Conservation (phyloP, 2,888 invertebrate species). For the Agrochola litura region DNA sequence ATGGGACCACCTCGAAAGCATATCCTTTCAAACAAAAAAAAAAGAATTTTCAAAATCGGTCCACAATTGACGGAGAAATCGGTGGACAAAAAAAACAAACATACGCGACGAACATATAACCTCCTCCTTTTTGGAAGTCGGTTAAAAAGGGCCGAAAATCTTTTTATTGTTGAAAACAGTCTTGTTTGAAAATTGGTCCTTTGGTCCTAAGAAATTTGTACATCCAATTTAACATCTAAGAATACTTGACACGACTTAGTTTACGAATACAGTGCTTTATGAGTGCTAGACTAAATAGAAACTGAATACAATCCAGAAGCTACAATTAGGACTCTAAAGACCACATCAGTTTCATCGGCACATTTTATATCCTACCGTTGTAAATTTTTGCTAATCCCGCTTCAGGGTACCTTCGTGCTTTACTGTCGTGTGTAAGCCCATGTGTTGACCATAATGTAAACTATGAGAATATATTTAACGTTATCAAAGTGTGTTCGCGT, state of each 20-base stretch:
- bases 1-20: no score
- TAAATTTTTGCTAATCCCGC: neutral
- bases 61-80: no score
- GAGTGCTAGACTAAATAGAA: neutral
- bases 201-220: neutral
- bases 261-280: neutral
- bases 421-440: slow-evolving; percentile 16
- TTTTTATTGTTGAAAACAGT: neutral
- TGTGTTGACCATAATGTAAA: slow-evolving; percentile 34
- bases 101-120: no score
- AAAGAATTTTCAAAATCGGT: no score
- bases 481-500: slow-evolving; percentile 53
- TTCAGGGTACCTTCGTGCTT: neutral
- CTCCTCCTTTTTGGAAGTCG: no score
- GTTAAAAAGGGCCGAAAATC: neutral
- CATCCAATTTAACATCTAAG: neutral
- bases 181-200: neutral
- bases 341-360: neutral
- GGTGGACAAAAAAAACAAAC: no score
- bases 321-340: neutral
- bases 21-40: no score
- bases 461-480: slow-evolving; percentile 43
- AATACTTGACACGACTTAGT: neutral
- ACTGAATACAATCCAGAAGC: neutral
- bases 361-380: neutral